Evolutionary conservation across 1,140 invertebrate species (phyloP).

Genomic region (Pemphigus obesinymphae): DNA sequence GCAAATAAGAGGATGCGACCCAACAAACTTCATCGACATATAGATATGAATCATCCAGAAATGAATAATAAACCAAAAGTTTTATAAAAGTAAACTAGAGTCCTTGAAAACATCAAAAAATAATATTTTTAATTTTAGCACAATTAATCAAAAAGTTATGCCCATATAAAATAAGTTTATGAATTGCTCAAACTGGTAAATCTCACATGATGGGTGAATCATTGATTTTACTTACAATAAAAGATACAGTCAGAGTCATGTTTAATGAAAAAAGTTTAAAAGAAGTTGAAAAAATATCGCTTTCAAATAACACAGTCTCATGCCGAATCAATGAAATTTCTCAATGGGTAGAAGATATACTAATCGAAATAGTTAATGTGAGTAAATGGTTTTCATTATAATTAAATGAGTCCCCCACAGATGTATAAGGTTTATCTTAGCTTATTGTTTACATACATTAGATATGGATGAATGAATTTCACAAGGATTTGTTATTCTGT

Average conservation of each 20-base stretch:
- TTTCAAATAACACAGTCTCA: background rate
- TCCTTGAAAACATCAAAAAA: background rate
- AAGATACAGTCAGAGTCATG: background rate
- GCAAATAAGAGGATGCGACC: background rate
- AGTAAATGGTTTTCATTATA: background rate
- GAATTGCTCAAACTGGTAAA: background rate
- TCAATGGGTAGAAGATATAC: background rate
- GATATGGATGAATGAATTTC: background rate
- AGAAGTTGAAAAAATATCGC: background rate
- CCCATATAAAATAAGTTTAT: background rate
- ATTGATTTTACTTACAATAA: background rate
- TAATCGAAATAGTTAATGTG: background rate
- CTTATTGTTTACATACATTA: no score
- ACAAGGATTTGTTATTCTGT: no score
- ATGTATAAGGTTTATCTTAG: background rate
- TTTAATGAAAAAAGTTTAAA: background rate
- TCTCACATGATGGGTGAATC: background rate
- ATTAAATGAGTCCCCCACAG: background rate
- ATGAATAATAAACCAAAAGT: background rate
- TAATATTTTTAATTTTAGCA: background rate
- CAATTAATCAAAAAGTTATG: background rate
- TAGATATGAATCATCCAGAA: background rate
- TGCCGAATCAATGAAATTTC: background rate
- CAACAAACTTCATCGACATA: background rate
- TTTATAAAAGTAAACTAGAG: background rate